Base-by-base conservation (phyloP, 2,797 vertebrate species). In the Novumbra hubbsi region DNA sequence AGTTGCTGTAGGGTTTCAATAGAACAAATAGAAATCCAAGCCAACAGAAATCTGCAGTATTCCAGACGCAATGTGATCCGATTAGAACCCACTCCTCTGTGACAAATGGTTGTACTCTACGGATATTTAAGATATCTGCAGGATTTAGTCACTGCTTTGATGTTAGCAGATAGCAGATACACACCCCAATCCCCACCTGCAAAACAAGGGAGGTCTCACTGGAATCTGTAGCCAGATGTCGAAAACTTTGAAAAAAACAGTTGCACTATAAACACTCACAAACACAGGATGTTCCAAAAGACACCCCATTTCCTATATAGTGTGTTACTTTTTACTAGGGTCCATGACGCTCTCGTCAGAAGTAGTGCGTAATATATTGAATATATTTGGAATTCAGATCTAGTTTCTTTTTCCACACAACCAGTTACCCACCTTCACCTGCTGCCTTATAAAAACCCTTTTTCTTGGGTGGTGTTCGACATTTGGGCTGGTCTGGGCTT, bases 201-300 rank as follows among this genome's bases (percentile, higher is more conserved):
- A 24, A 45, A 9, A 57, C 8, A 11, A 21, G 24, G 68, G 5
- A 52, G 19, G 55, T 55, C 52, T 60, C 12, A 24, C 30, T 38
- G 21, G 34, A 72, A 73, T 62, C 15, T 34, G 34, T 63, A 17
- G 30, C 19, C 71, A 68, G 38, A 76, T 68, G 75, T 64, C 66
- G 48, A 34, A 64, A 16, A 24, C 55, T n/a, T 27, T 73, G n/a
- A 70, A 73, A 67, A 21, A 19, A 62, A 64, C 15, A 21, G 14
- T 68, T 34, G 45, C 66, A 6, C 38, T 6, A 24, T 21, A 15
- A 12, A 49, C 28, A 19, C 32, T 19, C n/a, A 30, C 5, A 50
- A 16, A 1, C n/a, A 30, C 5, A 50, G 49, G 1, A 5, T 52
- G 16, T 52, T 17, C 50, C 50, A 52, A 52, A 52, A 19, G 50